These are phyloP conservation scores for Menura novaehollandiae DNA, from an alignment of 2,113 vertebrate species.

Conservation along the genomic window DNA sequence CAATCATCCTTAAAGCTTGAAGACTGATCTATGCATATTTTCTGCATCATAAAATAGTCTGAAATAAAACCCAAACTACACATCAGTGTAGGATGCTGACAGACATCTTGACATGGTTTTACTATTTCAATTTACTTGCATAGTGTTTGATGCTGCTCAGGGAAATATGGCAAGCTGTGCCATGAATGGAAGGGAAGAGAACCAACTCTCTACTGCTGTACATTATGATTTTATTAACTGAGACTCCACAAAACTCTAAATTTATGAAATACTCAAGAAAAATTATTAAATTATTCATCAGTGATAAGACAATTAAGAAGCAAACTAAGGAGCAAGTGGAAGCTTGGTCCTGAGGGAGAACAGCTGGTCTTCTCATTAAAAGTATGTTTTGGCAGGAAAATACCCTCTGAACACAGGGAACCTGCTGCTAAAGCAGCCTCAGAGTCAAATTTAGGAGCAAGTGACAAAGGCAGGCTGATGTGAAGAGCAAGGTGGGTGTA, in stretches of 20 bases:
- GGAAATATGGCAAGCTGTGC: conserved; percentile 35
- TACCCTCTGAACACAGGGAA: background rate
- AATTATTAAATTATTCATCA: conserved; percentile 68
- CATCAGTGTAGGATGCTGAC: conserved; percentile 30
- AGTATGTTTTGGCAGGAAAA: conserved; percentile 42
- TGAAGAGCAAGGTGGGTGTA: background rate
- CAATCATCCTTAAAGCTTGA: background rate
- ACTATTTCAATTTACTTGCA: conserved; percentile 52
- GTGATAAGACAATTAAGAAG: conserved; percentile 69
- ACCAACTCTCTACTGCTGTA: background rate
- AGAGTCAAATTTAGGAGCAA: background rate
- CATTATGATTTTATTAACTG: conserved; percentile 8
- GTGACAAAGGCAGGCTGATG: background rate
- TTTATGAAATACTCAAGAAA: conserved; percentile 39
- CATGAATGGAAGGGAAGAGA: background rate
- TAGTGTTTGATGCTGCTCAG: conserved; percentile 18
- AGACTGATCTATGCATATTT: background rate
- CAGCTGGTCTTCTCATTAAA: conserved; percentile 62
- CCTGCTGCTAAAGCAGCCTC: conserved; percentile 38
- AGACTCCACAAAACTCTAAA: conserved; percentile 12
- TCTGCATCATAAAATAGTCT: background rate
- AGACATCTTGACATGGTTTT: conserved; percentile 15
- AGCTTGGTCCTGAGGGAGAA: conserved; percentile 52
- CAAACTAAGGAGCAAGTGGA: conserved; percentile 56
- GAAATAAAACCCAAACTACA: conserved; percentile 34